A percentile compares a stretch with the other conserved stretches of the same genome.
These are phyloP conservation scores for Heterotis niloticus DNA, from an alignment of 2,113 vertebrate species.

Conservation along the genomic window DNA sequence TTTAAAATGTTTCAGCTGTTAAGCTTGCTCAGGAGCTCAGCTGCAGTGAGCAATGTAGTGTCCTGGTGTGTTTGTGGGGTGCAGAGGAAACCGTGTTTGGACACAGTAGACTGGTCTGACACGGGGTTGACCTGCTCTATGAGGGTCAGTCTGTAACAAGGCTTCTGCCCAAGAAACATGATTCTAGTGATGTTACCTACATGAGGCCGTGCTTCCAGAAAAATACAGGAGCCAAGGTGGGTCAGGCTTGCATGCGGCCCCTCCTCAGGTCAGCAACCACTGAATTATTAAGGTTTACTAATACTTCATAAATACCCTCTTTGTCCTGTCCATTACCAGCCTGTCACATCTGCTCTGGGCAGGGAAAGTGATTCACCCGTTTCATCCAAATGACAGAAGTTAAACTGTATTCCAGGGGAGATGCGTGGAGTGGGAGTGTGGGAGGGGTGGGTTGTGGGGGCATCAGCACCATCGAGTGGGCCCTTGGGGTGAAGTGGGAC, in stretches of 20 bases:
- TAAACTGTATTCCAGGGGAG: conserved; percentile 67
- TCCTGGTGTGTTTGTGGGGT: not conserved
- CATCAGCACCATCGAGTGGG: conserved; percentile 50
- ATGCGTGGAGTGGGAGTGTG: conserved; percentile 34
- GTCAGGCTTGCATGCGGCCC: not conserved
- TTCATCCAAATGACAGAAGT: conserved; percentile 68
- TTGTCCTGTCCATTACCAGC: conserved; percentile 70
- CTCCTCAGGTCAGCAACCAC: conserved; percentile 52
- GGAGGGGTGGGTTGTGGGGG: conserved; percentile 27
- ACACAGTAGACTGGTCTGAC: not conserved
- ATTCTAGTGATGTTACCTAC: not conserved
- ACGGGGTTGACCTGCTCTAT: not conserved
- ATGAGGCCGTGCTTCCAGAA: not conserved
- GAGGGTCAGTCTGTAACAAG: not conserved
- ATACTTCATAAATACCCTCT: conserved; percentile 68
- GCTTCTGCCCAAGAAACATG: not conserved
- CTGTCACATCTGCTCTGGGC: conserved; percentile 65
- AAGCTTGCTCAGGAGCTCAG: not conserved
- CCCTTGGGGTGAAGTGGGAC: conserved; percentile 51
- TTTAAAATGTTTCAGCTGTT: not conserved
- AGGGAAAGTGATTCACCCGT: conserved; percentile 53
- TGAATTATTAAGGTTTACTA: conserved; percentile 77
- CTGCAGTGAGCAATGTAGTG: not conserved
- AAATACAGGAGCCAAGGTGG: not conserved
- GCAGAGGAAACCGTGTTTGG: not conserved